phyloP scores from a whole-genome alignment of 2,113 vertebrate species.

The Edolisoma coerulescens region DNA sequence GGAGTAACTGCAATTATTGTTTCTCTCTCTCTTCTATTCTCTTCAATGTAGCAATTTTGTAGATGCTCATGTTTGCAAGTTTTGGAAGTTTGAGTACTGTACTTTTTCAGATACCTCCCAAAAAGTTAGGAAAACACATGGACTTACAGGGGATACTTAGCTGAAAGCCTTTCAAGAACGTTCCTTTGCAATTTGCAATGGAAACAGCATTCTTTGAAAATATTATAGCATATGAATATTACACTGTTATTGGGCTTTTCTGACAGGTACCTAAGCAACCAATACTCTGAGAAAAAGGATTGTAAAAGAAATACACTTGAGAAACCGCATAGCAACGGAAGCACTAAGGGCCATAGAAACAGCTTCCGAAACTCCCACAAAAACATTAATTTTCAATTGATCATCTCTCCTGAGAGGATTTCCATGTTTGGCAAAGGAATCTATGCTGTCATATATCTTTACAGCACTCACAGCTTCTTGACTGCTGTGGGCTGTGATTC shows the following conservation, averaged over 20 bases:
- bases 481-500: neutral
- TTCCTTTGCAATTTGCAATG: neutral
- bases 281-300: neutral
- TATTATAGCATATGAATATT: neutral
- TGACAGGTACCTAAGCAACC: neutral
- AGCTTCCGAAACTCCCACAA: neutral
- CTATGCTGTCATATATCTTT: neutral
- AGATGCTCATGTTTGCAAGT: neutral
- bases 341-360: neutral
- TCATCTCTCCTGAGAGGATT: neutral
- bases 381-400: neutral
- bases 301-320: neutral
- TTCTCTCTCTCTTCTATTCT: neutral
- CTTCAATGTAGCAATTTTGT: neutral
- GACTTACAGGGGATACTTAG: neutral
- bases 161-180: neutral
- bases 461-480: neutral
- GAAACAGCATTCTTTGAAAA: neutral
- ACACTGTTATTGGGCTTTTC: neutral
- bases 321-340: neutral
- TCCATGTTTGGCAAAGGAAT: constrained; percentile 2
- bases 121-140: neutral
- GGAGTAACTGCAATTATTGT: neutral
- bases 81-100: neutral
- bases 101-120: neutral